phyloP scores from a whole-genome alignment of 2,797 vertebrate genomes.

The Danio choprae region DNA sequence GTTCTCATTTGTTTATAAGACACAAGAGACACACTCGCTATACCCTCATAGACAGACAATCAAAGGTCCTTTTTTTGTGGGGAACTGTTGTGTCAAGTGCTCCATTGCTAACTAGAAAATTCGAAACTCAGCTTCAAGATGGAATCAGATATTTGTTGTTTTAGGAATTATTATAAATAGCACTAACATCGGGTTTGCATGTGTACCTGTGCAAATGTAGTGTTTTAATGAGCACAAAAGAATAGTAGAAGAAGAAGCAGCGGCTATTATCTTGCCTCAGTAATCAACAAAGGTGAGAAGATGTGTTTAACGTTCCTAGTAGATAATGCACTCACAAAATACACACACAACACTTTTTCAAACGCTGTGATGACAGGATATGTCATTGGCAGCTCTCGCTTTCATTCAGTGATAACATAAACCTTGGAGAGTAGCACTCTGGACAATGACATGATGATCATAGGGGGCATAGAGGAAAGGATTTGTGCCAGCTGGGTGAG shows the following conservation, averaged over 20 bases:
- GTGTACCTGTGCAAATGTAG: background rate
- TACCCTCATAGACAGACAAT: conserved; percentile 62
- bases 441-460: conserved; percentile 78
- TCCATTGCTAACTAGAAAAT: background rate
- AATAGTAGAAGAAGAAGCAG: conserved; percentile 30
- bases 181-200: background rate
- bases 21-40: conserved; percentile 56
- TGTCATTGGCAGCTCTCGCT: conserved; percentile 66
- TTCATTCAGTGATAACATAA: conserved; percentile 69
- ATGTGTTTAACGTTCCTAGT: conserved; percentile 27
- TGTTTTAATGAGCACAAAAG: conserved; percentile 14
- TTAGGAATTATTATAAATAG: conserved; percentile 3
- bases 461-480: conserved; percentile 68
- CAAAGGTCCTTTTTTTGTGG: conserved; percentile 58
- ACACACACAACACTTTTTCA: conserved; percentile 40
- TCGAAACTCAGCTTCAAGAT: background rate
- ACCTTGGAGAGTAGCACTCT: conserved; percentile 68
- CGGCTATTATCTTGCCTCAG: conserved; percentile 55
- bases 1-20: conserved; percentile 67
- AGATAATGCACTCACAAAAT: conserved; percentile 52
- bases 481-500: conserved; percentile 72
- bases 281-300: conserved; percentile 41
- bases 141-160: conserved; percentile 8
- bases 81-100: conserved; percentile 6
- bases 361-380: conserved; percentile 63